Conservation (phyloP, 2,113 vertebrate genomes). For the Macrotus californicus region DNA sequence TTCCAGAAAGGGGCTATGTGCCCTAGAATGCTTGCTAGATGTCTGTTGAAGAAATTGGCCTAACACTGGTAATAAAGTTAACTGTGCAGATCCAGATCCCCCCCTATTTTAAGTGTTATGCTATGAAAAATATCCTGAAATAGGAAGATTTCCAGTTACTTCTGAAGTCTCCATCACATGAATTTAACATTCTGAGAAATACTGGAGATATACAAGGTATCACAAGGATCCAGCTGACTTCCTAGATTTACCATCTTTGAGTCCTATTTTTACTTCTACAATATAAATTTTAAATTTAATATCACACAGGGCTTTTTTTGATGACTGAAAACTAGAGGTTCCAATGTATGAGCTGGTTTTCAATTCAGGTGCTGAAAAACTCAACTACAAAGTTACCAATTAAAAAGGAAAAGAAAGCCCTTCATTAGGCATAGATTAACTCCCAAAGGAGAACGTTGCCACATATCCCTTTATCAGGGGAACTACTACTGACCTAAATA, state of each 20-base stretch:
- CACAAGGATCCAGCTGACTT: neutral
- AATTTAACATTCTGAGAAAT: constrained; percentile 29
- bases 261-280: neutral
- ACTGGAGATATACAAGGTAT: neutral
- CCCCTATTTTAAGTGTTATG: neutral
- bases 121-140: constrained; percentile 15
- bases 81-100: neutral
- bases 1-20: neutral
- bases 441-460: constrained; percentile 27
- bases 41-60: neutral
- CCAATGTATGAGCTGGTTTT: constrained; percentile 10
- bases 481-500: neutral
- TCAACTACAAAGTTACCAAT: constrained; percentile 42
- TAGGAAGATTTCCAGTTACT: neutral
- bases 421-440: constrained; percentile 44
- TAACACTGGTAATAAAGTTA: neutral
- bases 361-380: neutral
- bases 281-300: constrained; percentile 27
- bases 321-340: constrained; percentile 24
- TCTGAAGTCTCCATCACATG: neutral
- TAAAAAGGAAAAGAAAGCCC: constrained; percentile 53
- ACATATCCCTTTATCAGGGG: neutral
- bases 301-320: neutral
- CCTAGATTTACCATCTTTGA: neutral
- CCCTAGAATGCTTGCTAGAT: neutral